Evolutionary conservation across 1,140 invertebrate species (phyloP).

Genomic region (Bicyclus anynana): DNA sequence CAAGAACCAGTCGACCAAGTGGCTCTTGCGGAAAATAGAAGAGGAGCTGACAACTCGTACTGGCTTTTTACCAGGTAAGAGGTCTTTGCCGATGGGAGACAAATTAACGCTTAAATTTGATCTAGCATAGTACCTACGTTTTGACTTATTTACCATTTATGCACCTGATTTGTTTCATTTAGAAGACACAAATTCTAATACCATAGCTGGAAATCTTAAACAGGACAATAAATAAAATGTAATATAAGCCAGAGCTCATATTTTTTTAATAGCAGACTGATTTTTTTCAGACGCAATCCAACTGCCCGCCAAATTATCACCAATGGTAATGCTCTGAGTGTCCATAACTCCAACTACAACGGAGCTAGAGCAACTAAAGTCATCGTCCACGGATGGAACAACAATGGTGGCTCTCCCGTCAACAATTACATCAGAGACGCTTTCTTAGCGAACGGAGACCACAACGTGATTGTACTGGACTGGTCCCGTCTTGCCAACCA

Average conservation of each 20-base stretch:
- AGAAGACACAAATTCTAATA: too few relatives aligned
- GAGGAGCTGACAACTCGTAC: conserved; percentile 49
- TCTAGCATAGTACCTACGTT: too few relatives aligned
- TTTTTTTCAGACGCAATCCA: conserved; percentile 39
- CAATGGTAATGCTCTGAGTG: conserved; percentile 32
- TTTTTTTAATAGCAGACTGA: background rate
- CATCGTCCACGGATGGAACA: conserved; percentile 59
- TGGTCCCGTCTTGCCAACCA: conserved; percentile 39
- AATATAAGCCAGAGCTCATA: background rate
- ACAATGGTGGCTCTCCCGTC: conserved; percentile 38
- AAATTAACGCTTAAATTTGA: too few relatives aligned
- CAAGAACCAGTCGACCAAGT: conserved; percentile 33
- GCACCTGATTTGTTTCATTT: too few relatives aligned
- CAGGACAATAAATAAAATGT: too few relatives aligned
- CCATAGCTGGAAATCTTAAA: too few relatives aligned
- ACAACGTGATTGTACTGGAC: conserved; percentile 78
- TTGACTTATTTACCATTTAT: too few relatives aligned
- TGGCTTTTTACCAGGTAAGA: conserved; percentile 54
- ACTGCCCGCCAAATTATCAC: conserved; percentile 35
- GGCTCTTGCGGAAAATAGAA: conserved; percentile 23
- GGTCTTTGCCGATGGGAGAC: too few relatives aligned
- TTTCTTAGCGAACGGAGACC: conserved; percentile 63
- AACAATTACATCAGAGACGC: conserved; percentile 45
- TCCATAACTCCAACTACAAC: conserved; percentile 45
- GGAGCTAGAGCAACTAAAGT: conserved; percentile 32